Evolutionary conservation across 2,888 invertebrate genomes (phyloP).

Genomic region (Sesia apiformis): DNA sequence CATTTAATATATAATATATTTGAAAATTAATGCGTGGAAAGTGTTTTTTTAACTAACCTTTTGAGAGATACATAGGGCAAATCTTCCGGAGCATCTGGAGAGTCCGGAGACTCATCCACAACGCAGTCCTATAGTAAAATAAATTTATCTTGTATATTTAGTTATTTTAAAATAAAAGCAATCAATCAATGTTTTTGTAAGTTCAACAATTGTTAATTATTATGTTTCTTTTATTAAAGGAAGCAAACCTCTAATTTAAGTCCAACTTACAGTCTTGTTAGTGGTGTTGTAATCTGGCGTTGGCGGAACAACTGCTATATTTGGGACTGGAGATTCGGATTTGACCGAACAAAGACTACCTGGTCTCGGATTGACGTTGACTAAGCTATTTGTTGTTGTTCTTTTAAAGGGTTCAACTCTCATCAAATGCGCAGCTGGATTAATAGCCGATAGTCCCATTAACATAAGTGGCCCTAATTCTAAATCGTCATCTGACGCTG

Average conservation of each 20-base stretch:
- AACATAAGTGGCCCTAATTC: slow-evolving; percentile 78
- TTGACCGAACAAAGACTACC: slow-evolving; percentile 53
- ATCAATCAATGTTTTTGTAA: background rate
- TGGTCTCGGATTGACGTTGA: slow-evolving; percentile 58
- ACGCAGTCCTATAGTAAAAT: slow-evolving; percentile 54
- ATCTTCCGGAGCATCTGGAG: slow-evolving; percentile 80
- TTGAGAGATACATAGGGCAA: slow-evolving; percentile 82
- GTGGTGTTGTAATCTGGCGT: slow-evolving; percentile 77
- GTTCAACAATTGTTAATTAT: too few relatives aligned
- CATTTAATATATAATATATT: background rate
- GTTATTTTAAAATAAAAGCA: background rate
- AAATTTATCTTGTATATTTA: slow-evolving; percentile 3
- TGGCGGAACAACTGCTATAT: slow-evolving; percentile 83
- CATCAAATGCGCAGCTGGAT: slow-evolving; percentile 76
- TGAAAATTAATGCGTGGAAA: background rate
- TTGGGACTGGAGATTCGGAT: slow-evolving; percentile 74
- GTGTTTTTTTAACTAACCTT: slow-evolving; percentile 42
- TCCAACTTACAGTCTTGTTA: slow-evolving; percentile 59
- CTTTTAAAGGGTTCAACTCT: slow-evolving; percentile 74
- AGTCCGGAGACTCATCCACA: slow-evolving; percentile 80
- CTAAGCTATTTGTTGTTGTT: slow-evolving; percentile 29
- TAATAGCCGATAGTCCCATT: slow-evolving; percentile 77
- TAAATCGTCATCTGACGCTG: slow-evolving; percentile 73
- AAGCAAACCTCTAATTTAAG: too few relatives aligned
- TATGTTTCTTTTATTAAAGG: too few relatives aligned